phyloP scores from a whole-genome alignment of 2,888 invertebrate genomes.

The Mechanitis messenoides region DNA sequence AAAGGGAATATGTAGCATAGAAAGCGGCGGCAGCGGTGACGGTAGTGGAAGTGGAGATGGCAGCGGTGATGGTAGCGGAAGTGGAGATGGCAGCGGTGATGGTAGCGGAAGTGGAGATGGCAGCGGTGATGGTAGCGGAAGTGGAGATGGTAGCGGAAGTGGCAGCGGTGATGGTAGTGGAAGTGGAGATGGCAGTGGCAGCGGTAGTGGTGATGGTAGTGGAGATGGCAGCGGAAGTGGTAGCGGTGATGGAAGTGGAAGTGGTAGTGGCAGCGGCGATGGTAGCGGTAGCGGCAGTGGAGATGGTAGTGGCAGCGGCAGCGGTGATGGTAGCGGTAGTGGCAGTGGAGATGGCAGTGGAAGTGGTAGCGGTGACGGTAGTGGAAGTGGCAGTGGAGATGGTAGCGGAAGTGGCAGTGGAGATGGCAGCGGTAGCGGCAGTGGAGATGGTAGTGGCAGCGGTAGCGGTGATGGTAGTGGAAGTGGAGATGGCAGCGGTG shows the following conservation, averaged over 20 bases:
- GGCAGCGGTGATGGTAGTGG: neutral
- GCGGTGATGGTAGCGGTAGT: neutral
- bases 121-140: neutral
- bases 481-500: neutral
- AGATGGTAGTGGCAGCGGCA: neutral
- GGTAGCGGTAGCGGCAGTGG: neutral
- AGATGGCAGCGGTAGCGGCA: too few relatives aligned
- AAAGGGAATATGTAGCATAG: slow-evolving; percentile 36
- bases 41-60: neutral
- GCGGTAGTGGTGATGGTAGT: neutral
- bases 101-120: neutral
- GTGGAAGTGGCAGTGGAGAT: too few relatives aligned
- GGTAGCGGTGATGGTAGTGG: neutral
- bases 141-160: neutral
- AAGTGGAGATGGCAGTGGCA: neutral
- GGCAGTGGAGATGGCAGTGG: neutral
- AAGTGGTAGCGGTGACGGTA: too few relatives aligned
- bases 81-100: neutral
- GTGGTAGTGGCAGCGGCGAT: neutral
- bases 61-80: neutral
- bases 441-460: too few relatives aligned
- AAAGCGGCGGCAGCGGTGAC: slow-evolving; percentile 3
- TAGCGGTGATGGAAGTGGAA: neutral
- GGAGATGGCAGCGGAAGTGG: neutral
- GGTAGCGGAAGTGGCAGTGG: too few relatives aligned